Evolutionary conservation across 1,140 invertebrate genomes (phyloP).

Genomic region (Pseudomyrmex dendroicus): DNA sequence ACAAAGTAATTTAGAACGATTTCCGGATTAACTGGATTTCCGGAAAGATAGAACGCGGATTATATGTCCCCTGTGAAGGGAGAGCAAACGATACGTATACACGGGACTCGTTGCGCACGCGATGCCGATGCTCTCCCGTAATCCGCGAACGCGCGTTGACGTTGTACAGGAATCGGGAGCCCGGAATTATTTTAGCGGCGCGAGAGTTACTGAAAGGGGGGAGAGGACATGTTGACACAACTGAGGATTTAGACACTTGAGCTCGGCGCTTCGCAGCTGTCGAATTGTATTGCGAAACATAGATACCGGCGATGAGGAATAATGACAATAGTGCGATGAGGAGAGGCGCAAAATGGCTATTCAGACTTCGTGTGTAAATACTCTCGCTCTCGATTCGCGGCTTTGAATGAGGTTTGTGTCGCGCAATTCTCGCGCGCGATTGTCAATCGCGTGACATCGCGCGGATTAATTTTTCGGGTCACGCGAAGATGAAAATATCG

Average conservation of each 20-base stretch:
- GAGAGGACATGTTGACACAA: constrained; percentile 42
- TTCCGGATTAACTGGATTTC: constrained; percentile 28
- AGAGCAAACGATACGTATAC: constrained; percentile 15
- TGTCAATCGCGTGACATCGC: constrained; percentile 24
- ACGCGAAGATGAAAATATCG: neutral
- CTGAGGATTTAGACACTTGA: constrained; percentile 60
- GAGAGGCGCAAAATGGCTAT: constrained; percentile 44
- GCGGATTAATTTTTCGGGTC: neutral
- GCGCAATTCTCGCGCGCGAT: constrained; percentile 20
- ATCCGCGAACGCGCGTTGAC: constrained; percentile 39
- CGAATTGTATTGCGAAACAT: constrained; percentile 48
- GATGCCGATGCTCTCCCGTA: constrained; percentile 22
- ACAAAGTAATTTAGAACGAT: constrained; percentile 32
- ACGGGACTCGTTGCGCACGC: neutral
- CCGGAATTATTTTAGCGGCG: constrained; percentile 51
- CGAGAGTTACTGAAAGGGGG: constrained; percentile 1
- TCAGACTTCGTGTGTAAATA: constrained; percentile 54
- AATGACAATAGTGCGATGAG: constrained; percentile 11
- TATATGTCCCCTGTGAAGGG: neutral
- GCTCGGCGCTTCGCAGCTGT: constrained; percentile 29
- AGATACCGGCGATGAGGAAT: constrained; percentile 31
- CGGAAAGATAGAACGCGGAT: constrained; percentile 29
- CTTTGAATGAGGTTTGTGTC: neutral
- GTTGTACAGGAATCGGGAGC: constrained; percentile 2
- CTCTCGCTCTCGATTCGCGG: neutral